These are phyloP conservation scores for Melanocharis versteri DNA, from an alignment of 2,113 vertebrate genomes.

Conservation along the genomic window DNA sequence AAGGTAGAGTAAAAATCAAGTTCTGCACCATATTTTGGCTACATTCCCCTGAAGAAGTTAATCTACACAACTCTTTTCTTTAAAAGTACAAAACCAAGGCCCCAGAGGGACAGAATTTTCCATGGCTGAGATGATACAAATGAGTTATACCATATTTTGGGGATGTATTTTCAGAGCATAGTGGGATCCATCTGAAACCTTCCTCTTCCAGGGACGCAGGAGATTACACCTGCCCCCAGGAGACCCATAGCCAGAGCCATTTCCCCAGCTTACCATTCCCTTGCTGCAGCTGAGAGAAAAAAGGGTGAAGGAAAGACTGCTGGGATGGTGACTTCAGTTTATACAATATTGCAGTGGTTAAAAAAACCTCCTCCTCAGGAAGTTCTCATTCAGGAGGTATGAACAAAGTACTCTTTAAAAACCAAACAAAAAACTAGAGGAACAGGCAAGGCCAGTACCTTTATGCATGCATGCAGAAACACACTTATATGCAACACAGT, in stretches of 20 bases:
- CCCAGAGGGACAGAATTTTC: neutral
- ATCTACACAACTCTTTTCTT: neutral
- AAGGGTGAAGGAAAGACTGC: neutral
- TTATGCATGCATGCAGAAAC: neutral
- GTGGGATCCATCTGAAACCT: neutral
- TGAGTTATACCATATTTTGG: neutral
- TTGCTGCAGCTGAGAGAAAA: neutral
- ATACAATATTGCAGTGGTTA: neutral
- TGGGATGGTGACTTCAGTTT: neutral
- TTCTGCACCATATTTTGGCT: neutral
- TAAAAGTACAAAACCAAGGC: neutral
- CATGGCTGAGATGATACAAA: neutral
- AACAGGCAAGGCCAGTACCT: neutral
- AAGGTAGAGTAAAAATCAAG: neutral
- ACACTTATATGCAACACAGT: fast-evolving
- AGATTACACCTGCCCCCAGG: neutral
- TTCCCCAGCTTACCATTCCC: neutral
- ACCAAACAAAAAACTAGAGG: neutral
- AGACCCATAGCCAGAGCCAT: neutral
- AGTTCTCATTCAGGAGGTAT: neutral
- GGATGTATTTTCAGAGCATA: neutral
- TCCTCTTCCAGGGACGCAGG: neutral
- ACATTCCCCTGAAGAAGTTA: neutral
- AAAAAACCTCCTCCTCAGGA: neutral
- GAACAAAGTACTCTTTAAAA: neutral